A percentile compares a stretch with the other conserved stretches of the same genome.
Conservation (phyloP, 1,140 invertebrate species). For the Drosophila ercepeae region DNA sequence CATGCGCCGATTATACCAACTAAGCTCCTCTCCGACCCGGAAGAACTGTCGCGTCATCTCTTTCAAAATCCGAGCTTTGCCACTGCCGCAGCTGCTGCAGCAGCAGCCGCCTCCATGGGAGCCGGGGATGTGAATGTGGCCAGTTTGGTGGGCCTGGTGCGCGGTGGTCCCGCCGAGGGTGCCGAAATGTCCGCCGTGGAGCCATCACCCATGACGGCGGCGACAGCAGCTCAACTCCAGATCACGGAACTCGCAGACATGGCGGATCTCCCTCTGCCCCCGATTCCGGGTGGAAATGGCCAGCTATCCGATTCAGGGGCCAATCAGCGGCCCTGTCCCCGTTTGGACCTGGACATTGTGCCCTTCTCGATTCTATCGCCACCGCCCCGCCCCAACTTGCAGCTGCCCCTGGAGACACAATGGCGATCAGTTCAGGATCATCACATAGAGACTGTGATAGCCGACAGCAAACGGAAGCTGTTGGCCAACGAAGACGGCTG, state of each 20-base stretch:
- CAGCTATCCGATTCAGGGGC: conserved; percentile 1
- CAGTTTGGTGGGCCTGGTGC: conserved; percentile 65
- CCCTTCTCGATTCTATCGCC: conserved; percentile 81
- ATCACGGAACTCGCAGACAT: conserved; percentile 45
- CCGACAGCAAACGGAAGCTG: conserved; percentile 58
- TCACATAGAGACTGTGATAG: conserved; percentile 77
- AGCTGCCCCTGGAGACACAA: conserved; percentile 57
- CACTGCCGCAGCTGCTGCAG: conserved; percentile 50
- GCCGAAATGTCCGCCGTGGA: conserved; percentile 53
- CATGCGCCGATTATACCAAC: conserved; percentile 92
- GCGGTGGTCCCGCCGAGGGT: conserved; percentile 63
- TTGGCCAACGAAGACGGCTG: conserved; percentile 43
- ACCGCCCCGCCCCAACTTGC: conserved; percentile 65
- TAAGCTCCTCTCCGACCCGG: conserved; percentile 91
- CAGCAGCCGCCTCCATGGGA: conserved; percentile 50
- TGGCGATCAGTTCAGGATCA: conserved; percentile 45
- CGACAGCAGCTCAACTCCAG: conserved; percentile 4
- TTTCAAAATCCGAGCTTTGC: conserved; percentile 85
- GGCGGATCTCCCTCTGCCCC: conserved; percentile 78
- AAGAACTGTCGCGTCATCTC: conserved; percentile 91
- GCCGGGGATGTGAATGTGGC: conserved; percentile 46
- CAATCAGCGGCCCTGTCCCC: conserved; percentile 45
- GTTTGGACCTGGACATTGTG: conserved; percentile 72
- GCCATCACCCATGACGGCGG: background rate
- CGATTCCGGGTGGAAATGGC: conserved; percentile 57